Evolutionary conservation across 2,888 invertebrate species (phyloP), one percentile per base, ranked within the genome.

Genomic region (Encarsia formosa): DNA sequence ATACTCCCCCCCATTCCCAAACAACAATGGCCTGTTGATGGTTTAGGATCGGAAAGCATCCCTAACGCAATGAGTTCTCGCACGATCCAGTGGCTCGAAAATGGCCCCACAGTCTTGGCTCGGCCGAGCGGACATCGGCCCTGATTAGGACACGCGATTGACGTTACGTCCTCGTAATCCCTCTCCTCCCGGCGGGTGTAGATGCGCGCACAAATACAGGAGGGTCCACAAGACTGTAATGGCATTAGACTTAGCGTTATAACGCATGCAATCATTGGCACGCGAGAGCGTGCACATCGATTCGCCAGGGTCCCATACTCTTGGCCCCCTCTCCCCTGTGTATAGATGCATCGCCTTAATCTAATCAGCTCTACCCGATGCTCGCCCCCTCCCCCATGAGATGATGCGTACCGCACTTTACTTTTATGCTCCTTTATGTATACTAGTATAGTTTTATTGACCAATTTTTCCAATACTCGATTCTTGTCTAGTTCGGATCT

Each of bases 251-350:
- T 57, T 57, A 56, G 60, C 59, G 51, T 29, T 20, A 40, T 34
- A 63, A 64, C 63, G n/a, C 64, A 60, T 63, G 64, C 64, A 65
- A 68, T 68, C 65, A 66, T 62, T 59, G 63, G 56, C 64, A 64
- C 63, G 63, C 65, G 62, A 69, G 63, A 62, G 58, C 58, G 59
- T 61, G 57, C 58, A 62, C 61, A 63, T 62, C 66, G 47, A 48
- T 41, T 19, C 6, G 5, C 4, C 16, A 5, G 20, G 15, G 20
- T 18, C 18, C 35, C 6, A 35, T n/a, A n/a, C 35, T 18, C 35
- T n/a, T 6, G n/a, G 35, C 6, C 35, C 35, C 35, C 5, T 35
- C 26, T 26, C 26, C 26, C 8, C 5, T 26, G 11, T 11, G 26
- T 26, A 26, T 24, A 29, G 5, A 11, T 18, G 13, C 13, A 49